Base-by-base conservation (phyloP, 2,113 vertebrate genomes). In the Odocoileus hemionus region DNA sequence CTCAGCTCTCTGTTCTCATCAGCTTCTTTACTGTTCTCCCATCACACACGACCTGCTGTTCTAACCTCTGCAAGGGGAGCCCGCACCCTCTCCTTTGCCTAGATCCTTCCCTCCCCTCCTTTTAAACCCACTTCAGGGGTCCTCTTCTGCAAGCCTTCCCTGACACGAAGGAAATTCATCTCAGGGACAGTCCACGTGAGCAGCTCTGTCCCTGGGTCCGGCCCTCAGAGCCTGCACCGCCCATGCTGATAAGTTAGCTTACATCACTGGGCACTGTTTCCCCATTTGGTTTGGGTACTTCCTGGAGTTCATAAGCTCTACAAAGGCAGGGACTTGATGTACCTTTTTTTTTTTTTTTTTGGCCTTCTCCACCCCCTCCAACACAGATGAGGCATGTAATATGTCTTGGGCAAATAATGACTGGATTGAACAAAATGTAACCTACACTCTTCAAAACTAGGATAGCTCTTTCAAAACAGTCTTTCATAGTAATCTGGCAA, bases 211-310 rank as follows among this genome's bases (percentile, higher is more conserved):
- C 36, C 91, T 19, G 45, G 36, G 43, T 3, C 54, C 26, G 21
- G 6, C 2, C 13, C 74, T 23, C 2, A 39, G 10, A 17, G 28
- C 7, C 26, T 14, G 14, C 0, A 28, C 26, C 6, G 15, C 57
- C 33, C 14, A 6, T 28, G 17, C 28, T 50, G n/a, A 83, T 50
- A 28, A 12, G 30, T 55, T 11, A 67, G 33, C 8, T 74, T 33
- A 85, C 1, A 47, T 9, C 67, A n/a, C 6, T 88, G 61, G 45
- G 47, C 23, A 26, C 14, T 78, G 15, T 50, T 92, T 90, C 61
- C 52, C 86, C 55, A 26, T n/a, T 95, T 83, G 60, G 3, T 23
- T 54, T 39, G 33, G 23, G 25, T 89, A 7, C 30, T 15, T 93
- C 36, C n/a, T 15, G 36, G 17, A 86, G 16, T 70, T 67, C 43